phyloP scores from a whole-genome alignment of 2,797 vertebrate species.

The Gymnodraco acuticeps region DNA sequence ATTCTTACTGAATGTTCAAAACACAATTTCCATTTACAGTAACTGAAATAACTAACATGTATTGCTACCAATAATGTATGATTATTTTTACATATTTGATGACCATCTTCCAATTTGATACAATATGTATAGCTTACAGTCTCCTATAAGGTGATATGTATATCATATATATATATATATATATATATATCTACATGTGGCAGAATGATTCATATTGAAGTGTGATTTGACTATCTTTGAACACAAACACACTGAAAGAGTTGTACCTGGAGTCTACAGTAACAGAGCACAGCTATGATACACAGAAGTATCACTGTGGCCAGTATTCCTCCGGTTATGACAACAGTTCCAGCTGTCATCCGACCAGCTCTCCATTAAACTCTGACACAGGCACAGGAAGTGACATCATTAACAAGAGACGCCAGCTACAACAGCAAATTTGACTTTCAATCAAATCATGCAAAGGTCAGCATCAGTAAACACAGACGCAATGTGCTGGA shows the following conservation, averaged over 20 bases:
- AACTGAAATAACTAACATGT: background rate
- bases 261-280: constrained; percentile 96
- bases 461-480: constrained; percentile 29
- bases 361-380: constrained; percentile 99
- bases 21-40: background rate
- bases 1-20: background rate
- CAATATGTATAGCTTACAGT: background rate
- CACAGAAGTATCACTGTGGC: constrained; percentile 98
- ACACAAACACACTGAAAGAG: background rate
- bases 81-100: background rate
- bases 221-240: background rate
- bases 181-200: background rate
- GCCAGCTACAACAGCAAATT: background rate
- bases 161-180: no score
- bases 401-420: constrained; percentile 38
- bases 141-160: background rate
- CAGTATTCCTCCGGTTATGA: constrained; percentile 99
- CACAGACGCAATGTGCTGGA: constrained; percentile 4
- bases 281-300: constrained; percentile 98
- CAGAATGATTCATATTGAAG: background rate
- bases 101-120: background rate
- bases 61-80: background rate
- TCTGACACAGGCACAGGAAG: constrained; percentile 77
- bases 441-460: constrained; percentile 26
- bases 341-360: constrained; percentile 99